Base-by-base conservation (phyloP, 2,797 vertebrate genomes). In the Lerista edwardsae region DNA sequence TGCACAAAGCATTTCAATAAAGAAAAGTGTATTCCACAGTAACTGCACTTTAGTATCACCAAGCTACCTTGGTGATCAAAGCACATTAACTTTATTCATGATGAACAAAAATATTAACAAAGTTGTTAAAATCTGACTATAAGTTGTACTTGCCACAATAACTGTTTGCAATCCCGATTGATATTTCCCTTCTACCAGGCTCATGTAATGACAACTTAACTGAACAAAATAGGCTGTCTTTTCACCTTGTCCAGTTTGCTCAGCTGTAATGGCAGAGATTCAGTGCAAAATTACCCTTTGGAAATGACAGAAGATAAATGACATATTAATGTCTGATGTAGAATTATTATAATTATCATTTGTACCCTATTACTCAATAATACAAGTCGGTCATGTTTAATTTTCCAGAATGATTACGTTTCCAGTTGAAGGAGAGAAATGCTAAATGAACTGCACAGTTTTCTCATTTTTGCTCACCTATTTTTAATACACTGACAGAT, bases 11-110 rank as follows among this genome's bases (percentile, higher is more conserved):
- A 85, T 61, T 75, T 73, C 62, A 86, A 83, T 7, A 59, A 76
- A 61, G n/a, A 55, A 31, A 31, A 31, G 31, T 69, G 34, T n/a
- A 69, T 21, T 5, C 19, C 6, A 14, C 6, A 34, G 84, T 72
- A 75, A 62, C 25, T 79, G 29, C n/a, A 82, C 61, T 87, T 47
- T 47, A 47, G 47, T 47, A 47, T 47, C 11, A 44, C 41, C 41
- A 91, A 90, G 59, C 21, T 73, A 85, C 39, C 64, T 82, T 73
- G 65, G 41, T 76, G 86, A 90, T 84, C 91, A 88, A 75, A 73
- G 31, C 36, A 39, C 29, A 0, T 31, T 23, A 79, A 67, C 81
- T 89, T 85, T 4, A 51, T 55, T 44, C 44, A 31, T n/a, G 83
- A 57, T 67, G 3, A 51, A 31, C 62, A 15, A n/a, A 72, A 78